phyloP scores from a whole-genome alignment of 2,888 invertebrate species.

The Ormia ochracea region DNA sequence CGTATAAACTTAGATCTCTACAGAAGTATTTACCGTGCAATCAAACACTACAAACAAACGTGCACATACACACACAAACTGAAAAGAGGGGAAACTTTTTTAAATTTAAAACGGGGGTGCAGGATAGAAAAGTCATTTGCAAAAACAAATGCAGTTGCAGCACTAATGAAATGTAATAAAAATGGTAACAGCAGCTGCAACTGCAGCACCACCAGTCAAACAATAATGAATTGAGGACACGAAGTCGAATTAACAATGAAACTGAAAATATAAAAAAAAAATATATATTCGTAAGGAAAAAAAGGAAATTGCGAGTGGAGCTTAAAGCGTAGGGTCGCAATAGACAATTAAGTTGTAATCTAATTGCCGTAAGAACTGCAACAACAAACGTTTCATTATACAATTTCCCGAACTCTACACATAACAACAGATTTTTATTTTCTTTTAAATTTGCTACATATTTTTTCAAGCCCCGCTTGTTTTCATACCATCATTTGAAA shows the following conservation, averaged over 20 bases:
- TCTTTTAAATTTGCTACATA: no score
- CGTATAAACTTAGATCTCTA: no score
- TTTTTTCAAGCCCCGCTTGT: no score
- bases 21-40: neutral
- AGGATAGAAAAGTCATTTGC: slow-evolving; percentile 36
- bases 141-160: slow-evolving; percentile 23
- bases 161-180: slow-evolving; percentile 20
- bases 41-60: neutral
- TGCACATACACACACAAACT: neutral
- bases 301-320: neutral
- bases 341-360: no score
- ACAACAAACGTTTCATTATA: no score
- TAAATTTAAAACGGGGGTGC: slow-evolving; percentile 39
- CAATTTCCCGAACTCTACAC: no score
- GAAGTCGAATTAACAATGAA: slow-evolving; percentile 57
- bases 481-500: no score
- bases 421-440: no score
- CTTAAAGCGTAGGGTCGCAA: neutral
- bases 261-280: slow-evolving; percentile 6
- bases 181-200: slow-evolving; percentile 17
- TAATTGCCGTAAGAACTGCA: no score
- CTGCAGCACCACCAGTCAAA: neutral
- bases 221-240: slow-evolving; percentile 47
- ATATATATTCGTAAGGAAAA: neutral
- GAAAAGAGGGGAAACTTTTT: neutral